Percentiles rank a stretch among this genome's conserved stretches.
phyloP scores from a whole-genome alignment of 2,797 vertebrate genomes.

The Fundulus diaphanus region DNA sequence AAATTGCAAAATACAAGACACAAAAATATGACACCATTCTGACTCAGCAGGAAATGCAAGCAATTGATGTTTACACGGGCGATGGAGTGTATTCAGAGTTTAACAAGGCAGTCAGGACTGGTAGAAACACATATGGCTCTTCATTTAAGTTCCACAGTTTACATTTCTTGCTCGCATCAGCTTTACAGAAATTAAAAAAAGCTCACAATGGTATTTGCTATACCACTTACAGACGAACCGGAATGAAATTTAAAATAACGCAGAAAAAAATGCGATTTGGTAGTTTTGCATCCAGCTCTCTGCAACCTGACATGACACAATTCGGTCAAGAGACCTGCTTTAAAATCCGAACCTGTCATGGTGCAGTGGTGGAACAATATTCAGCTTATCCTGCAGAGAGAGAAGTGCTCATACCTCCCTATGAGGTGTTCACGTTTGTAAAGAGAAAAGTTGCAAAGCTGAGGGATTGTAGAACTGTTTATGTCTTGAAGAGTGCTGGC shows the following conservation, averaged over 20 bases:
- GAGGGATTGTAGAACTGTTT: constrained; percentile 2
- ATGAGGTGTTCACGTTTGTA: constrained; percentile 26
- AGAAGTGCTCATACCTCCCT: constrained; percentile 58
- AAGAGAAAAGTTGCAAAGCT: neutral
- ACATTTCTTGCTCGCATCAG: constrained; percentile 41
- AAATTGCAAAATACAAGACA: too few species aligned
- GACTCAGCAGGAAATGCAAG: too few species aligned
- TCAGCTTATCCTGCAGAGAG: accelerated
- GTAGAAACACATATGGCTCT: accelerated
- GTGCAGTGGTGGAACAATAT: constrained; percentile 8
- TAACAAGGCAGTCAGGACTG: neutral
- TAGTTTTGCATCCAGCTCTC: constrained; percentile 28
- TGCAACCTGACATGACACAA: accelerated
- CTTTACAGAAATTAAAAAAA: constrained; percentile 20
- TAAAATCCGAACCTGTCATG: constrained; percentile 36
- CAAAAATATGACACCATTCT: too few species aligned
- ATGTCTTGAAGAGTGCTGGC: constrained; percentile 11
- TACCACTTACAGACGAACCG: constrained; percentile 16
- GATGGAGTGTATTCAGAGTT: too few species aligned
- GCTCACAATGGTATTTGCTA: neutral
- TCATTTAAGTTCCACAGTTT: constrained; percentile 37
- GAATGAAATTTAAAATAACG: accelerated
- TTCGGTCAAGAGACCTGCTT: constrained; percentile 25
- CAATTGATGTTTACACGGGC: too few species aligned
- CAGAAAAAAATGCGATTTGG: too few species aligned